Conservation (phyloP, 2,888 invertebrate genomes). For the Synergus japonicus region DNA sequence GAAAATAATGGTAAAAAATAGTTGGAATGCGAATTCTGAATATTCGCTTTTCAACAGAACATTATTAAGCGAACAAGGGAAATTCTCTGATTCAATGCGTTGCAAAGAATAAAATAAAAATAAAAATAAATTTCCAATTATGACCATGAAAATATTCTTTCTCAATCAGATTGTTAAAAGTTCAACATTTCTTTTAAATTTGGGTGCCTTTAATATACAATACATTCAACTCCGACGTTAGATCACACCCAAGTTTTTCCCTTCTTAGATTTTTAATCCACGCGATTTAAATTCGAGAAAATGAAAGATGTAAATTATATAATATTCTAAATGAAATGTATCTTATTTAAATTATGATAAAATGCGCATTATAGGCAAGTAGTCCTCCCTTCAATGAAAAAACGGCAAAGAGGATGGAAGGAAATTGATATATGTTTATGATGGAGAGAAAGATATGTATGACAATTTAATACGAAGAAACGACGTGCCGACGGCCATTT, state of each 20-base stretch:
- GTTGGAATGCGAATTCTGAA: conserved; percentile 30
- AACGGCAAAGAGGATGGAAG: too few species aligned
- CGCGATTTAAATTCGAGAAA: too few species aligned
- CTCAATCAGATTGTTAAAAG: too few species aligned
- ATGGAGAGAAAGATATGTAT: background rate
- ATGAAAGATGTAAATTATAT: background rate
- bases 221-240: too few species aligned
- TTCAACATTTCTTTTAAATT: too few species aligned
- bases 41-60: conserved; percentile 35
- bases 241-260: too few species aligned
- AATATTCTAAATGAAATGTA: background rate
- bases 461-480: conserved; percentile 30
- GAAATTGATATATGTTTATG: background rate
- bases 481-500: conserved; percentile 51
- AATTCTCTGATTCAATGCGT: conserved; percentile 26
- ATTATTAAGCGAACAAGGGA: conserved; percentile 25
- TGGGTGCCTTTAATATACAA: too few species aligned
- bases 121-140: too few species aligned
- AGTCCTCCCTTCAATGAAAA: background rate
- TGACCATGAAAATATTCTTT: background rate
- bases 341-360: background rate
- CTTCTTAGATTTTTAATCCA: too few species aligned
- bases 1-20: conserved; percentile 36
- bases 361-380: too few species aligned
- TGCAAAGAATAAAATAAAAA: conserved; percentile 9